Evolutionary conservation across 1,140 invertebrate species (phyloP), one percentile per base, ranked within the genome.

Genomic region (Drosophila paulistorum): DNA sequence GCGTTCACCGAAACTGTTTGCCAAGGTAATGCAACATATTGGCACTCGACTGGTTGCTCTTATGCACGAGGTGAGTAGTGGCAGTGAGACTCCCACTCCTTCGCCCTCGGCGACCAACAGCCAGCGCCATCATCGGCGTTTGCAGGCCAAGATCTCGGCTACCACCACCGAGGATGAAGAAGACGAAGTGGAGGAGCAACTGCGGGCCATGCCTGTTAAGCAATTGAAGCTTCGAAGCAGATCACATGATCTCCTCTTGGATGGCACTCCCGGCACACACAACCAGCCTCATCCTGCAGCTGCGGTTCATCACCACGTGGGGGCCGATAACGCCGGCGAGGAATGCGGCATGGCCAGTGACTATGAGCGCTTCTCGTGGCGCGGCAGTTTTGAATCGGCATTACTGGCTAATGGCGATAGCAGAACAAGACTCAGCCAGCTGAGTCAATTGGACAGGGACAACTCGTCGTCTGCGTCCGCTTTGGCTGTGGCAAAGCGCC

Each of bases 1-100:
- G 0, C 95, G 95, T 54, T 97, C 96, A 1, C 97, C 97, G 0
- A 96, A 97, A 0, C 91, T 98, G n/a, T 96, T 97, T 51, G 96
- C 96, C 10, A 97, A 97, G 93, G 97, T 98, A 0, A 97, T 98
- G 96, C 96, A 97, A 71, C 97, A 98, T 77, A 98, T 98, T 51
- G 96, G 97, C 1, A 96, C 96, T 48, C 92, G 97, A n/a, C 92
- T 98, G 35, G 96, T 97, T 2, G 96, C 97, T 0, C 93, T 98
- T 35, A 98, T 98, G 97, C 97, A 98, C 86, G 97, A 98, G 87
- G 97, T 98, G 3, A 96, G 96, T 14, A 96, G 95, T 68, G 95
- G 95, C 33, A 91, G 87, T 42, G 94, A 95, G 90, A 92, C 60
- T 91, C 93, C 76, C 81, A 93, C 77, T 33, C 93, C 93, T 1